phyloP scores from a whole-genome alignment of 1,140 invertebrate species.

The Carposina sasakii region DNA sequence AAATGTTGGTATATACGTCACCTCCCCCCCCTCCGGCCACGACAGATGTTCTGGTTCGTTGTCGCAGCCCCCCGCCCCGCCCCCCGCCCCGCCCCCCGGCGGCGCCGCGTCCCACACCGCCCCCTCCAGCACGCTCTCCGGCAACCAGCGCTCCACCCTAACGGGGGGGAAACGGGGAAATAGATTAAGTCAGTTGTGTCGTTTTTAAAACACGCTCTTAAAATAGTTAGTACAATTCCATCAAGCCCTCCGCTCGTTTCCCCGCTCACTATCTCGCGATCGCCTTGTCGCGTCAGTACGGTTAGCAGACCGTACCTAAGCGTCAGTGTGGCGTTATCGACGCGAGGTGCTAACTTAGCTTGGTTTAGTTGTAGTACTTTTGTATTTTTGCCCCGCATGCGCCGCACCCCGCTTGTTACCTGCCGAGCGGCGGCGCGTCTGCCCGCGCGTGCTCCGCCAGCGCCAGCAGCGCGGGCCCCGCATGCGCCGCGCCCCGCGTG shows the following conservation, averaged over 20 bases:
- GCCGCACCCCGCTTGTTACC: slow-evolving; percentile 24
- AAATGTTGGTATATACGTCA: too few relatives aligned
- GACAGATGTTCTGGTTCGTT: slow-evolving; percentile 58
- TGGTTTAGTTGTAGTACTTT: too few relatives aligned
- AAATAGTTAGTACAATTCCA: too few relatives aligned
- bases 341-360: too few relatives aligned
- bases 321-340: too few relatives aligned
- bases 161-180: background rate
- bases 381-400: too few relatives aligned
- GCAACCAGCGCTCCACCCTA: slow-evolving; percentile 25
- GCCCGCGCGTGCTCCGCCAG: background rate
- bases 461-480: slow-evolving; percentile 17
- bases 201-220: too few relatives aligned
- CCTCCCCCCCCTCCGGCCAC: slow-evolving; percentile 55
- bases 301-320: too few relatives aligned
- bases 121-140: slow-evolving; percentile 22
- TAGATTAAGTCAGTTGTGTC: too few relatives aligned
- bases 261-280: too few relatives aligned
- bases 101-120: slow-evolving; percentile 19
- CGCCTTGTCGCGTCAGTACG: too few relatives aligned
- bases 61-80: slow-evolving; percentile 34
- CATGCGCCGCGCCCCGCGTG: slow-evolving; percentile 17
- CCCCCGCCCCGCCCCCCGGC: slow-evolving; percentile 2
- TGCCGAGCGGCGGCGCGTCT: slow-evolving; percentile 7
- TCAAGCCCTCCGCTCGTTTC: too few relatives aligned